phyloP scores from a whole-genome alignment of 2,888 invertebrate genomes.

The Galerucella pusilla region DNA sequence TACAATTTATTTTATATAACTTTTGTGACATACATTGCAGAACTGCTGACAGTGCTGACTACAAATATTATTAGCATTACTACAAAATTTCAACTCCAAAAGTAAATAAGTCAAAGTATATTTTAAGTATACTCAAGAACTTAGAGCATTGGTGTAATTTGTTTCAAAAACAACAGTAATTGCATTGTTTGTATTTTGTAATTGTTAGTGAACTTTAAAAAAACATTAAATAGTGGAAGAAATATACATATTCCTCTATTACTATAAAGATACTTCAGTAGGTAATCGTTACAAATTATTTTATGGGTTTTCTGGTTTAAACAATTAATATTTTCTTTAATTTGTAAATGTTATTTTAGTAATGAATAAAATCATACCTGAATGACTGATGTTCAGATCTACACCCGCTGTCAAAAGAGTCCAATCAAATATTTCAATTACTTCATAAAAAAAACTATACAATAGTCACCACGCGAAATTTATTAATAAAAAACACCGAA shows the following conservation, averaged over 20 bases:
- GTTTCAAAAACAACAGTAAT: neutral
- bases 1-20: neutral
- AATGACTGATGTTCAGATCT: conserved; percentile 31
- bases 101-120: neutral
- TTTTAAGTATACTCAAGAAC: neutral
- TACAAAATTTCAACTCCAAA: neutral
- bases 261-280: neutral
- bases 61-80: neutral
- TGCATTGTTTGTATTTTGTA: conserved; percentile 1
- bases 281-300: neutral
- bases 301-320: neutral
- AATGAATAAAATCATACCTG: conserved; percentile 34
- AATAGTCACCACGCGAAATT: conserved; percentile 21
- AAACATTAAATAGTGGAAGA: neutral
- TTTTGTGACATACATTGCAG: neutral
- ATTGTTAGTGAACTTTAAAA: neutral
- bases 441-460: conserved; percentile 36
- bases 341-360: neutral
- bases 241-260: too few relatives aligned
- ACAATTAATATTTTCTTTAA: neutral
- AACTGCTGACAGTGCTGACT: neutral
- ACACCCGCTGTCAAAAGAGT: conserved; percentile 40
- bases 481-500: neutral
- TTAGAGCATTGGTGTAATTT: neutral
- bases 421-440: conserved; percentile 32